Conservation (phyloP, 1,140 invertebrate genomes). For the Asobara japonica region DNA sequence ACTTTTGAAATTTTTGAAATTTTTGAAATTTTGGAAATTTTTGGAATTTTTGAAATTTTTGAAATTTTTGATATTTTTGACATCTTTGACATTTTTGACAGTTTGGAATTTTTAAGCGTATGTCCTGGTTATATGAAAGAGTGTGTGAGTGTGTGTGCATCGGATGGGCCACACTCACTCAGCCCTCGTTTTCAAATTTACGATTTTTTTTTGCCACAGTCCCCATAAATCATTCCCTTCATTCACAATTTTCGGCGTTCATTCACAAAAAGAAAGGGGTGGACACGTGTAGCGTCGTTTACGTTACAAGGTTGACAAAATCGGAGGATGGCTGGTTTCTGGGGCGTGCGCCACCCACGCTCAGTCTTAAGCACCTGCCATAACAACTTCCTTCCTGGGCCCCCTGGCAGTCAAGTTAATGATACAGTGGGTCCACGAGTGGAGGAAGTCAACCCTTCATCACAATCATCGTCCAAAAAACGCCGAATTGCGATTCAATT, state of each 20-base stretch:
- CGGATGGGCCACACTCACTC: too few relatives aligned
- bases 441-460: conserved; percentile 23
- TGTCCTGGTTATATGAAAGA: too few relatives aligned
- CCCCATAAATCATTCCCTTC: too few relatives aligned
- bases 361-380: conserved; percentile 23
- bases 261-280: not conserved
- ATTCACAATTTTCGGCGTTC: not conserved
- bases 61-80: too few relatives aligned
- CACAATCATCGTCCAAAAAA: too few relatives aligned
- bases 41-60: too few relatives aligned
- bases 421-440: not conserved
- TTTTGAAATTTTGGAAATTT: too few relatives aligned
- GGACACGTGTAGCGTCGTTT: conserved; percentile 34
- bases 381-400: conserved; percentile 32
- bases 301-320: conserved; percentile 18
- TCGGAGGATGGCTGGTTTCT: not conserved
- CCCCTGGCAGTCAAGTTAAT: conserved; percentile 6
- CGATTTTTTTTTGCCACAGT: not conserved
- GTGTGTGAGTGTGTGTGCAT: too few relatives aligned
- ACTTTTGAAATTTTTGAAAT: too few relatives aligned
- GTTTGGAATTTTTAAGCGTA: too few relatives aligned
- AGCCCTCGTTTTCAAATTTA: not conserved
- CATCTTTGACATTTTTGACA: too few relatives aligned
- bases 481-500: too few relatives aligned
- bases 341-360: conserved; percentile 24